These are phyloP conservation scores for Leptopilina boulardi DNA, from an alignment of 1,140 invertebrate genomes.

Conservation along the genomic window DNA sequence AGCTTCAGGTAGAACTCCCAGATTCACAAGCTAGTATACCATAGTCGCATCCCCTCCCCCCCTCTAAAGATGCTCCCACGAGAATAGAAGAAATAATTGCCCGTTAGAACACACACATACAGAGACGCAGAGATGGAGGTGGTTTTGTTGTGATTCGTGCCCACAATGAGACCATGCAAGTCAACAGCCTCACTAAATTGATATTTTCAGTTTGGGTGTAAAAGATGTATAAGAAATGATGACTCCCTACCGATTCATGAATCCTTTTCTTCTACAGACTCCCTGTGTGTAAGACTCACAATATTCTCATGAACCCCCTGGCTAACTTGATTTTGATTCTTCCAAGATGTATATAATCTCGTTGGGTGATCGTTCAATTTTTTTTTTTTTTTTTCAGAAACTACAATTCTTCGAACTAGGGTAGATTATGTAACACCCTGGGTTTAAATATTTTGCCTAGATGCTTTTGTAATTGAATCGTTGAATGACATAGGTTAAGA, in stretches of 20 bases:
- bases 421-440: neutral
- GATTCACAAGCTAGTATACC: too few species aligned
- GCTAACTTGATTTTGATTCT: constrained; percentile 16
- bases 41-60: too few species aligned
- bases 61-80: constrained; percentile 28
- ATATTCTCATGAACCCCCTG: neutral
- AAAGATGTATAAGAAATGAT: neutral
- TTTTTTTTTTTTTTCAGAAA: too few species aligned
- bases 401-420: constrained; percentile 1
- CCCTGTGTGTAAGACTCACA: neutral
- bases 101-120: constrained; percentile 37
- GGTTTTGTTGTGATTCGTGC: constrained; percentile 48
- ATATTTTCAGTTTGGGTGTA: neutral
- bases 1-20: constrained; percentile 37
- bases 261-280: neutral
- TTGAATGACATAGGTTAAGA: constrained; percentile 11
- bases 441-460: constrained; percentile 11
- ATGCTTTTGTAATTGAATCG: constrained; percentile 21
- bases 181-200: constrained; percentile 29
- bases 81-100: constrained; percentile 49
- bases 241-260: neutral
- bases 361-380: constrained; percentile 14
- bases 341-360: constrained; percentile 18
- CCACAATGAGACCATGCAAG: constrained; percentile 48
- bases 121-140: constrained; percentile 11